Base-by-base conservation (phyloP, 2,113 vertebrate species). In the Zosterops hypoxanthus region DNA sequence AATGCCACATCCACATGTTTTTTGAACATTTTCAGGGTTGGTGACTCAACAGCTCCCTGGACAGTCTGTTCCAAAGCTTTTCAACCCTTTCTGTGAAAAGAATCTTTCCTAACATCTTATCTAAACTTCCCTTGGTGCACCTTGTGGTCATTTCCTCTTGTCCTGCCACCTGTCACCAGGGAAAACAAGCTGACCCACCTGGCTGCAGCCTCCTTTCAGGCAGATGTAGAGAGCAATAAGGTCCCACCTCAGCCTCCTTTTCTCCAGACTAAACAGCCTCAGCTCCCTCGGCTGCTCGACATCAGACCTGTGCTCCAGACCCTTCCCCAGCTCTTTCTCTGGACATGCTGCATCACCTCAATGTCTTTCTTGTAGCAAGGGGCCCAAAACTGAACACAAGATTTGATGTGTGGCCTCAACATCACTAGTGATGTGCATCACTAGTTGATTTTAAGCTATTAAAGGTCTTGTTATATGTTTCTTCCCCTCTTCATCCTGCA, bases 1-100 rank as follows among this genome's bases (percentile, higher is more conserved):
- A 53, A 20, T n/a, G 33, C 28, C 69, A 66, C 13, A 52, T n/a
- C 15, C 44, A 52, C 16, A 12, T 0, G 0, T 46, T 52, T 73
- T 73, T 34, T 53, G 2, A 60, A 53, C 17, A 5, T 5, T 60
- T 53, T 21, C 39, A n/a, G 39, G 33, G 8, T 4, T 46, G 13
- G 16, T 53, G 33, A n/a, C 24, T 29, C 2, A 0, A 26, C 11
- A 2, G 1, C 21, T 65, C 47, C 41, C 57, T 56, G 24, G 16
- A 63, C 49, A 41, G 25, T 80, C 41, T 49, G 25, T 25, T 75
- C 55, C 28, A 68, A 39, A 47, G 20, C 13, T 53, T 68, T 75
- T 7, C 33, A 75, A 18, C 24, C 11, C 24, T 47, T 68, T 53
- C 39, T 46, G 21, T 18, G 24, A 16, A 28, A 59, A 46, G 5